Conservation (phyloP, 2,113 vertebrate species). For the Nannobrachium achirus region DNA sequence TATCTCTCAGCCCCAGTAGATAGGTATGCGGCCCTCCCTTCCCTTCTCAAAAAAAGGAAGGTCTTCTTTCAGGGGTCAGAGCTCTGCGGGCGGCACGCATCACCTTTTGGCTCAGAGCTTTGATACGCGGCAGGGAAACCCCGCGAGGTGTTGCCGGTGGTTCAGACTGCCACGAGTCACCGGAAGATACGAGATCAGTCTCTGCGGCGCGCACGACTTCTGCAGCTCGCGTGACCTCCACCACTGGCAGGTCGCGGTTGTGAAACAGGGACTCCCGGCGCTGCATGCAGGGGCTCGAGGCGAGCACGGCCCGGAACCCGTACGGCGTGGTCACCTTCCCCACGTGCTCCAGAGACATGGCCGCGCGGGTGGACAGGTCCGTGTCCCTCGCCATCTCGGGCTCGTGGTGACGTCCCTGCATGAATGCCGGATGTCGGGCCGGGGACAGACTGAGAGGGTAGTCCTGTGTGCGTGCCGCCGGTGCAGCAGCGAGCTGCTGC, state of each 20-base stretch:
- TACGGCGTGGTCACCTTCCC: conserved; percentile 68
- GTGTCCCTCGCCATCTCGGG: background rate
- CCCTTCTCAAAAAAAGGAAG: too few relatives aligned
- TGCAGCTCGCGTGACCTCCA: background rate
- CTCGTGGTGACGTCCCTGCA: background rate
- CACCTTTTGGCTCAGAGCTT: conserved; percentile 30
- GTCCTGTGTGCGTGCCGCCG: too few relatives aligned
- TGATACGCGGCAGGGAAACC: background rate
- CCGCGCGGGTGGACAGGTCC: conserved; percentile 54
- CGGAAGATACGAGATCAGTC: background rate
- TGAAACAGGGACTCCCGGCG: conserved; percentile 75
- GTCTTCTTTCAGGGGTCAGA: conserved; percentile 14
- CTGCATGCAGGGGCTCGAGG: conserved; percentile 56
- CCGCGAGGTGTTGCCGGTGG: background rate
- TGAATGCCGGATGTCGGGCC: conserved; percentile 11
- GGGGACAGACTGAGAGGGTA: conserved; percentile 6
- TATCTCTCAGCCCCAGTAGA: too few relatives aligned
- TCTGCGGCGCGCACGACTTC: too few relatives aligned
- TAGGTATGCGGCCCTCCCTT: too few relatives aligned
- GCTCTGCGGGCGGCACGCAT: conserved; percentile 10
- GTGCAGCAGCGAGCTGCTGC: background rate
- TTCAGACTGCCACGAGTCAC: background rate
- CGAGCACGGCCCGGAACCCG: conserved; percentile 65
- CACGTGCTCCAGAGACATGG: conserved; percentile 68
- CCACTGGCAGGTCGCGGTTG: background rate